Base-by-base conservation (phyloP, 2,888 invertebrate genomes). In the Leucania comma region DNA sequence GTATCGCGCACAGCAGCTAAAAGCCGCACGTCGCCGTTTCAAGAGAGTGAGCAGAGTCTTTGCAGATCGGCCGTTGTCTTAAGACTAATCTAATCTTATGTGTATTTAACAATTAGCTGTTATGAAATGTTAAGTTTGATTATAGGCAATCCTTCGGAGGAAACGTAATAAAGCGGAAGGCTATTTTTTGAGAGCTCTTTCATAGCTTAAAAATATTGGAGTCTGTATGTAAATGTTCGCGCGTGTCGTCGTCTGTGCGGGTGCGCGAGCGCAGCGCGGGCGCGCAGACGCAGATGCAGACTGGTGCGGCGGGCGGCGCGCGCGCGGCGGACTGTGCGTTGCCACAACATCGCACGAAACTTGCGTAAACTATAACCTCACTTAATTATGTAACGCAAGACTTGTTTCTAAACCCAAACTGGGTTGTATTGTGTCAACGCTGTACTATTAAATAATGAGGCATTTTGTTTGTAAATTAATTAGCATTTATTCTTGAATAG, bases 311-410 rank as follows among this genome's bases (percentile, higher is more conserved):
- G 54, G 20, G 20, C 12, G 38, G 63, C 46, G 50, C 65, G 62
- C 79, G 83, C 78, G 72, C 75, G 78, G 77, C 80, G 72, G 79
- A 80, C 72, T 77, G 72, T 75, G 73, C 68, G 80, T 82, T 51
- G 46, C 76, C 66, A 46, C 77, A 76, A 76, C 77, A 78, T 71
- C 76, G 68, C 78, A 75, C 68, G 80, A 72, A 70, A 88, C 91
- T 93, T 93, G 92, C 93, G 93, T 86, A 94, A 93, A 93, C 90
- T 86, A 86, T 88, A 89, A 89, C 88, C 90, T 88, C 83, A 82
- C 89, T 94, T 93, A n/a, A n/a, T n/a, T n/a, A 94, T 93, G 91
- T 92, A 94, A 94, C 91, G 89, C 91, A 94, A 94, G 87, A 84
- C 82, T 87, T 86, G 88, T 91, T 88, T 88, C 87, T 89, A 86